Conservation (phyloP, 37 sponge, comb jelly and placozoan species). For the Geodia barretti region DNA sequence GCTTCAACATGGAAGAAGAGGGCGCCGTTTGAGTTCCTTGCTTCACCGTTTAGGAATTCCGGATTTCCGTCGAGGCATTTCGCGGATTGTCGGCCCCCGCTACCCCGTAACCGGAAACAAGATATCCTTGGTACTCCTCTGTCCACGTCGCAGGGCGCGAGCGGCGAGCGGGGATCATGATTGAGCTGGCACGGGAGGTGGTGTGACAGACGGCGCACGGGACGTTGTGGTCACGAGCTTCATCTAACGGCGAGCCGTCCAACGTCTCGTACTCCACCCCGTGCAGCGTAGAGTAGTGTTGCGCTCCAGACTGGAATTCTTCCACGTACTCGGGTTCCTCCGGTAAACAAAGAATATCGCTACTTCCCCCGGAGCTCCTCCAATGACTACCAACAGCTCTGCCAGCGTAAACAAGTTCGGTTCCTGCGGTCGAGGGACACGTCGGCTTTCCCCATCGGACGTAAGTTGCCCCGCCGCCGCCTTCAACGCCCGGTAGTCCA, state of each 20-base stretch:
- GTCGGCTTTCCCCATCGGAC: no score
- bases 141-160: conserved; percentile 35
- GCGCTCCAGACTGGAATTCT: conserved; percentile 11
- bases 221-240: conserved; percentile 12
- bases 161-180: conserved; percentile 34
- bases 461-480: no score
- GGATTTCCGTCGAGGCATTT: no score
- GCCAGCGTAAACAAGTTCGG: conserved; percentile 5
- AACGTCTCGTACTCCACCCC: conserved; percentile 51
- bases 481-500: no score
- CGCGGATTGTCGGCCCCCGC: no score
- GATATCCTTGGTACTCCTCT: conserved; percentile 43
- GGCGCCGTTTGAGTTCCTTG: no score
- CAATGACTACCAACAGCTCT: not conserved
- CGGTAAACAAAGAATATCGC: conserved; percentile 4
- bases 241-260: no score
- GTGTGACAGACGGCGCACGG: conserved; percentile 48
- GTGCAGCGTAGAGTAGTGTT: conserved; percentile 1
- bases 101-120: no score
- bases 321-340: conserved; percentile 27
- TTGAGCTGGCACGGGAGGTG: not conserved
- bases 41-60: no score
- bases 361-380: not conserved
- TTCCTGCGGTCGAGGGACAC: conserved; percentile 6
- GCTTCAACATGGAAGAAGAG: no score